Conservation (phyloP, 2,797 vertebrate species). For the Diceros bicornis region DNA sequence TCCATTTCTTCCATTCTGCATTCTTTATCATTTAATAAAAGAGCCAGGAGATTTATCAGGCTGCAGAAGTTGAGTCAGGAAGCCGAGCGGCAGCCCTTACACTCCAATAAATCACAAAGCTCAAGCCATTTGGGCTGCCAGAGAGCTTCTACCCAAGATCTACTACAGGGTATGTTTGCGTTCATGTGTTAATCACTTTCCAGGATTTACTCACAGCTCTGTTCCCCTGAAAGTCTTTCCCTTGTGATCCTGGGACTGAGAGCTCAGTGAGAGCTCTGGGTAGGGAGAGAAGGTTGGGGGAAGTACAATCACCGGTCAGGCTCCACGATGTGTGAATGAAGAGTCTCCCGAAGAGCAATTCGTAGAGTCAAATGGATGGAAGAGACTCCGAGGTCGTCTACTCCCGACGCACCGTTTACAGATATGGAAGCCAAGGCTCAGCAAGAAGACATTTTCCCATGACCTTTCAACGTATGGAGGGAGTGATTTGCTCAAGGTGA, state of each 20-base stretch:
- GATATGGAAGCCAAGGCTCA: background rate
- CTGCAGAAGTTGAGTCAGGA: slow-evolving; percentile 79
- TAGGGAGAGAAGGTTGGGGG: fast-evolving
- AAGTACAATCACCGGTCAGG: background rate
- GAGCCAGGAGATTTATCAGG: slow-evolving; percentile 81
- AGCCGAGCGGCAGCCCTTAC: slow-evolving; percentile 40
- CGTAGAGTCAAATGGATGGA: background rate
- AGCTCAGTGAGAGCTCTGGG: background rate
- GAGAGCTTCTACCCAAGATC: slow-evolving; percentile 71
- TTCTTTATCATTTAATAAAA: slow-evolving; percentile 78
- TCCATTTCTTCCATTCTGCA: slow-evolving; percentile 67
- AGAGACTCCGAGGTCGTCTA: background rate
- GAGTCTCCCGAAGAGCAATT: background rate
- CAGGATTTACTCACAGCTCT: slow-evolving; percentile 68
- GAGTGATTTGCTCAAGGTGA: background rate
- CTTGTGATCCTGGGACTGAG: background rate
- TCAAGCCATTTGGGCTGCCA: background rate
- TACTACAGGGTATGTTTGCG: slow-evolving; percentile 74
- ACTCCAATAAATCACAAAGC: slow-evolving; percentile 79
- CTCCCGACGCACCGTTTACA: background rate
- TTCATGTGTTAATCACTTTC: slow-evolving; percentile 72
- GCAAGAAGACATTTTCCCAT: background rate
- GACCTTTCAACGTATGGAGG: background rate
- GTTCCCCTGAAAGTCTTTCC: background rate
- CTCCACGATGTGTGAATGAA: fast-evolving